These are phyloP conservation scores for Budorcas taxicolor DNA, from an alignment of 2,113 vertebrate genomes.

Conservation along the genomic window DNA sequence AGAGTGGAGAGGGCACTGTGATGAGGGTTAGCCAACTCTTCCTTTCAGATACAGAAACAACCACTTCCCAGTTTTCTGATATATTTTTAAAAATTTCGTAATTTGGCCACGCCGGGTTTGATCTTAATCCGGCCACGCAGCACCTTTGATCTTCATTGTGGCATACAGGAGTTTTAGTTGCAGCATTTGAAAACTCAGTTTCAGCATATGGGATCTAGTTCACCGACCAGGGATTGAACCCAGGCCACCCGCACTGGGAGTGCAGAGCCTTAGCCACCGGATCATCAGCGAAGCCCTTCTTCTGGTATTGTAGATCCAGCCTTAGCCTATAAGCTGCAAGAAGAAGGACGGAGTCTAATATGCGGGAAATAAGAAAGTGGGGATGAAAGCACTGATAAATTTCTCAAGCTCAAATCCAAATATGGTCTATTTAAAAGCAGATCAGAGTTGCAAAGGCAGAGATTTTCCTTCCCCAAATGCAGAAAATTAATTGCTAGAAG, in stretches of 20 bases:
- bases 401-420: neutral
- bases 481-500: neutral
- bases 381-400: neutral
- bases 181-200: neutral
- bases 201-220: neutral
- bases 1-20: neutral
- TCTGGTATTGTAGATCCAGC: neutral
- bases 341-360: too few species aligned
- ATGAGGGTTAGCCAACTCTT: neutral
- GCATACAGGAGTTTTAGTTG: neutral
- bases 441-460: neutral
- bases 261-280: neutral
- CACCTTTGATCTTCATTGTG: neutral
- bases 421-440: neutral
- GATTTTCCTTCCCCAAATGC: neutral
- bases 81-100: neutral
- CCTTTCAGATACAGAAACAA: neutral
- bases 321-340: neutral
- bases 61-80: neutral
- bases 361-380: neutral
- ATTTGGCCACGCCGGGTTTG: neutral
- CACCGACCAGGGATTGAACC: neutral
- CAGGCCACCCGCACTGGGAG: neutral
- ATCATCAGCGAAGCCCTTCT: neutral
- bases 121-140: accelerated